Evolutionary conservation across 1,140 invertebrate genomes (phyloP).

Genomic region (Periplaneta americana): DNA sequence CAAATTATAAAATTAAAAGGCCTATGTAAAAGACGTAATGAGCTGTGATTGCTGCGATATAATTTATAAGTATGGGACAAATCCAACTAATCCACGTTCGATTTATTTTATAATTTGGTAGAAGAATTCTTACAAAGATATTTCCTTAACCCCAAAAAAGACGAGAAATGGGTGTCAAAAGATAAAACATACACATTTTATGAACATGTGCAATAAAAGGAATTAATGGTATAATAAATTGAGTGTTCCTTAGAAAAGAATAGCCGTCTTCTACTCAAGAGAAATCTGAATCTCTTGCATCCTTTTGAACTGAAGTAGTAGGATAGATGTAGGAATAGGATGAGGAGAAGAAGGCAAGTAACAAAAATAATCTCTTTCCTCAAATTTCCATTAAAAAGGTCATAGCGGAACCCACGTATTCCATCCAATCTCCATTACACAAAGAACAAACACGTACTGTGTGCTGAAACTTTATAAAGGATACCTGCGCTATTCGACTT

Average conservation of each 20-base stretch:
- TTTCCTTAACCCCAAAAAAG: no score
- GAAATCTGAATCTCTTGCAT: not conserved
- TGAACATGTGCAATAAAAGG: not conserved
- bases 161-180: no score
- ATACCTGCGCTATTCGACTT: not conserved
- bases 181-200: no score
- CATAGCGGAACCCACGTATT: not conserved
- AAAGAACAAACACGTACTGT: not conserved
- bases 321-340: not conserved
- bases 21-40: no score
- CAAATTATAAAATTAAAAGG: no score
- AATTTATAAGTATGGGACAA: no score
- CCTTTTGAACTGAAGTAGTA: not conserved
- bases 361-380: not conserved
- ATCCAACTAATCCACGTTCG: no score
- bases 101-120: no score
- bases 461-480: not conserved
- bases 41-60: no score
- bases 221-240: not conserved
- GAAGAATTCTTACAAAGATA: no score
- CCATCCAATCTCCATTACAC: not conserved
- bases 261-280: not conserved
- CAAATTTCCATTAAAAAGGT: not conserved
- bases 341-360: not conserved
- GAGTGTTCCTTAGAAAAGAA: not conserved